These are phyloP conservation scores for Miltochrista miniata DNA, from an alignment of 2,888 invertebrate species.

Conservation along the genomic window DNA sequence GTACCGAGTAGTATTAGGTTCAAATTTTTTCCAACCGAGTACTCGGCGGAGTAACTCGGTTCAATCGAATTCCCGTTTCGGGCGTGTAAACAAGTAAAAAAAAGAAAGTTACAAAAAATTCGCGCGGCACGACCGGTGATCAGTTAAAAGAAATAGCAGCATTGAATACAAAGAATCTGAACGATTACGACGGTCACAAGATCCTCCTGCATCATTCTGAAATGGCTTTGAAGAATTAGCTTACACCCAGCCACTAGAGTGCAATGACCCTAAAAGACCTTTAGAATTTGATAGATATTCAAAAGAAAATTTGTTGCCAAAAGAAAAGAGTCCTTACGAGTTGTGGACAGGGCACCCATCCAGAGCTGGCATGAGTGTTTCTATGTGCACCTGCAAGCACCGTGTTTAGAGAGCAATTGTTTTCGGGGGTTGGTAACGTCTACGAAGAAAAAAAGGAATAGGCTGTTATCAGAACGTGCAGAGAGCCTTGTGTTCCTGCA, in stretches of 20 bases:
- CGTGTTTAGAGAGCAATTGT: conserved; percentile 5
- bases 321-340: neutral
- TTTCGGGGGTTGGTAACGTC: conserved; percentile 7
- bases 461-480: conserved; percentile 4
- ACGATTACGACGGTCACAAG: neutral
- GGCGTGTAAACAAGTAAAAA: no score
- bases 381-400: conserved; percentile 3
- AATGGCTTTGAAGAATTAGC: conserved; percentile 1
- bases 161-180: neutral
- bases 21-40: no score
- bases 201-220: neutral
- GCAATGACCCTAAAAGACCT: conserved; percentile 2
- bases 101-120: no score
- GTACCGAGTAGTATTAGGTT: no score
- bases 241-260: neutral
- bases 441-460: conserved; percentile 3
- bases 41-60: no score
- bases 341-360: neutral
- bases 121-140: no score
- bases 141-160: conserved; percentile 4
- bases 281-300: neutral
- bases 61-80: no score
- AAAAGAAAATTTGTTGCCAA: no score
- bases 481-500: conserved; percentile 1
- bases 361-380: neutral